Percentiles rank a stretch among this genome's conserved stretches.
Conservation (phyloP, 1,140 invertebrate species). For the Drosophila sechellia region DNA sequence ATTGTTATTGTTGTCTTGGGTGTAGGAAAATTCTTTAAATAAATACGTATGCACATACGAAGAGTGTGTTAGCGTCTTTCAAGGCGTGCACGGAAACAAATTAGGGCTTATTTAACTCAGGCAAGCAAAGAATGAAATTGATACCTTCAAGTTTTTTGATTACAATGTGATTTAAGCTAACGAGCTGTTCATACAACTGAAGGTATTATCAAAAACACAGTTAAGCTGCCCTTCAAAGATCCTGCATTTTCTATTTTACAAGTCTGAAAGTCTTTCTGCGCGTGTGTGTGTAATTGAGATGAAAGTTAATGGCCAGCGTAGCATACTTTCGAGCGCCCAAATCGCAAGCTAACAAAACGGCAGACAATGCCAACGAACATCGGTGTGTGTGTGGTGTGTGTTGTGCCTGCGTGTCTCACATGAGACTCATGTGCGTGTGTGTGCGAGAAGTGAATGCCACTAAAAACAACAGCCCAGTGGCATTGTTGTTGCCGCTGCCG, state of each 20-base stretch:
- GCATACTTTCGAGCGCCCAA: slow-evolving; percentile 74
- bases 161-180: neutral
- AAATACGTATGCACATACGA: slow-evolving; percentile 53
- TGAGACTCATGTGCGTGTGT: slow-evolving; percentile 6
- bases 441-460: slow-evolving; percentile 62
- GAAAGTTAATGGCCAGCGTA: slow-evolving; percentile 78
- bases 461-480: slow-evolving; percentile 48
- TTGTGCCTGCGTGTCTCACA: neutral
- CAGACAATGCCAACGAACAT: slow-evolving; percentile 62
- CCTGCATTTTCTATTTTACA: neutral
- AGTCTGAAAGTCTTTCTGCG: neutral
- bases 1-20: slow-evolving; percentile 68
- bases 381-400: slow-evolving; percentile 16
- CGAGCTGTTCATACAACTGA: neutral
- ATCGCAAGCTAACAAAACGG: slow-evolving; percentile 75
- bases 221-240: neutral
- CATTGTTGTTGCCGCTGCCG: slow-evolving; percentile 46
- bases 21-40: slow-evolving; percentile 73
- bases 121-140: neutral
- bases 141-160: neutral
- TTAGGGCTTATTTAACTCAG: neutral
- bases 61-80: slow-evolving; percentile 19
- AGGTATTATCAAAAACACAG: neutral
- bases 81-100: slow-evolving; percentile 9
- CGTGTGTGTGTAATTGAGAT: slow-evolving; percentile 75